Conservation (phyloP, 2,888 invertebrate species). For the Agonum fuliginosum region DNA sequence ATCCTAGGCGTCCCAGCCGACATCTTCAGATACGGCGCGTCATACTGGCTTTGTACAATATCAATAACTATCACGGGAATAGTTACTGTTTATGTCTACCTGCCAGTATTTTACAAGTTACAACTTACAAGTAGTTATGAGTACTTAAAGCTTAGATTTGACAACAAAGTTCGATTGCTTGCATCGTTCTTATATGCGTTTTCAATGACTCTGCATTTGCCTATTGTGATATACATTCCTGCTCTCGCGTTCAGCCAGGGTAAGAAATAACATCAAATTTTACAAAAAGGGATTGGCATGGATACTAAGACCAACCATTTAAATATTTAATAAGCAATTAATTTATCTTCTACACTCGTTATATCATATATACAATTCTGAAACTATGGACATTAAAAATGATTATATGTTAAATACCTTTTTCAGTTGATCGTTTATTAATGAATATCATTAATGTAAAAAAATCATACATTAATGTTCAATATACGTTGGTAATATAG, state of each 20-base stretch:
- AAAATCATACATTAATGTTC: too few species aligned
- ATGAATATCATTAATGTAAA: too few species aligned
- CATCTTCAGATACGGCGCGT: slow-evolving; percentile 72
- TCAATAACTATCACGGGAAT: slow-evolving; percentile 68
- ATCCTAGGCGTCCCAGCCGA: slow-evolving; percentile 78
- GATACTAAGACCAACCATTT: too few species aligned
- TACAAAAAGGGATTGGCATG: too few species aligned
- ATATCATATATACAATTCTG: too few species aligned
- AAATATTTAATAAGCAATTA: too few species aligned
- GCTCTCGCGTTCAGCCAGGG: slow-evolving; percentile 77
- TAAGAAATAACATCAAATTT: neutral
- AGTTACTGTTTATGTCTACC: slow-evolving; percentile 66
- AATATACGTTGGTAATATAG: too few species aligned
- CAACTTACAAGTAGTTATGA: slow-evolving; percentile 80
- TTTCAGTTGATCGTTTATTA: too few species aligned
- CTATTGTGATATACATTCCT: slow-evolving; percentile 80
- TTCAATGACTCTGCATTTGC: slow-evolving; percentile 75
- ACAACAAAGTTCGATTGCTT: slow-evolving; percentile 75
- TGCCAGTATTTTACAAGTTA: slow-evolving; percentile 80
- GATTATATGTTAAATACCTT: too few species aligned
- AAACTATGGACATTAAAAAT: too few species aligned
- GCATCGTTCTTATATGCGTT: slow-evolving; percentile 76
- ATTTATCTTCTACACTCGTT: too few species aligned
- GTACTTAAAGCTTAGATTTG: slow-evolving; percentile 78
- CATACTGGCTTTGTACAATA: slow-evolving; percentile 75